phyloP scores from a whole-genome alignment of 1,140 invertebrate species.

The Megalonaias nervosa region DNA sequence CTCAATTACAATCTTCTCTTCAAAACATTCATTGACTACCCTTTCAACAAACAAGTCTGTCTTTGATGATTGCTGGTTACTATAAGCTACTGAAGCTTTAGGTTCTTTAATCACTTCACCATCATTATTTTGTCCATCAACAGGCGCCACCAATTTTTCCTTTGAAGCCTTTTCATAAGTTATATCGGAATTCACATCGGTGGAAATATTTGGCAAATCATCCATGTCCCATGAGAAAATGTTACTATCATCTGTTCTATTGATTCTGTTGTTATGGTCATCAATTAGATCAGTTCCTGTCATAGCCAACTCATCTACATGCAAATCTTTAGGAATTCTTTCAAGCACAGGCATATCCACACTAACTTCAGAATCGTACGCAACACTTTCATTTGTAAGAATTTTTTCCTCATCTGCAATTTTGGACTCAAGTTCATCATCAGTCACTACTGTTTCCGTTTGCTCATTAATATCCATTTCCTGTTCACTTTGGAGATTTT shows the following conservation, averaged over 20 bases:
- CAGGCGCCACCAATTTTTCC: background rate
- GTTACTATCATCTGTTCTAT: background rate
- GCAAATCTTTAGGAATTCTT: slow-evolving; percentile 4
- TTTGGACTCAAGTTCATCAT: background rate
- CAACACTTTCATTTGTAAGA: background rate
- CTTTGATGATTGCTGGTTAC: too few relatives aligned
- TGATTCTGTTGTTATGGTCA: background rate
- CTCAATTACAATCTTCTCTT: too few relatives aligned
- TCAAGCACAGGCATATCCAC: slow-evolving; percentile 3
- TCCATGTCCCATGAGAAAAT: background rate
- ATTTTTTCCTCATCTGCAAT: background rate
- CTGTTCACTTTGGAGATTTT: background rate
- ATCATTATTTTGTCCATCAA: too few relatives aligned
- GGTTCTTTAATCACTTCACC: too few relatives aligned
- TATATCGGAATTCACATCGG: background rate
- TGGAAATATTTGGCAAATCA: background rate
- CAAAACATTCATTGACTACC: too few relatives aligned
- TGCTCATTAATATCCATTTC: background rate
- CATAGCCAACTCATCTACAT: background rate
- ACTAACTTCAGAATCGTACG: background rate
- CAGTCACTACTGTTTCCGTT: background rate
- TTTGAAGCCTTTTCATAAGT: background rate
- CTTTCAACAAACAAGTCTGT: too few relatives aligned
- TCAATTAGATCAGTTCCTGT: background rate
- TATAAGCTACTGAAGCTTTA: too few relatives aligned